A percentile compares a stretch with the other conserved stretches of the same genome.
These are phyloP conservation scores for Tiliacea aurago DNA, from an alignment of 2,888 invertebrate species.

Conservation along the genomic window DNA sequence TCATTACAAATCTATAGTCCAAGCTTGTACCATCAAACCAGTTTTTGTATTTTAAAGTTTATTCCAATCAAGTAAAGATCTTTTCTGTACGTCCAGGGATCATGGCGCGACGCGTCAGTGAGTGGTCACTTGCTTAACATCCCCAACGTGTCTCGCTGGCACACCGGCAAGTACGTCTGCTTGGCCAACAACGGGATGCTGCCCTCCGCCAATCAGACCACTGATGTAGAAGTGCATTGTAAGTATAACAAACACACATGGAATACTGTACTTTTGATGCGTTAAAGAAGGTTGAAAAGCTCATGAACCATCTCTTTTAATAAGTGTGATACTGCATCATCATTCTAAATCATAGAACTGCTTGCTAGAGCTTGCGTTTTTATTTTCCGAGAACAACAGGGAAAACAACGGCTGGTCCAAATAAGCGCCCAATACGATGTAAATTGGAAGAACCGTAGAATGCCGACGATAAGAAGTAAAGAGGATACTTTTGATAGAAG, in stretches of 20 bases:
- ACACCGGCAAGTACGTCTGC: slow-evolving; percentile 94
- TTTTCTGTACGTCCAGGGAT: slow-evolving; percentile 75
- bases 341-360: not conserved
- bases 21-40: no score
- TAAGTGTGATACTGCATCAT: not conserved
- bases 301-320: not conserved
- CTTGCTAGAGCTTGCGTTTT: not conserved
- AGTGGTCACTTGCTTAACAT: slow-evolving; percentile 95
- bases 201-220: slow-evolving; percentile 95
- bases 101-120: slow-evolving; percentile 92
- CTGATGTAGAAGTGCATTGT: slow-evolving; percentile 97
- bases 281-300: not conserved
- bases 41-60: no score
- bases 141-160: slow-evolving; percentile 92
- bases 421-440: not conserved
- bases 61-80: fast-evolving
- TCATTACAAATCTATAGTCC: no score
- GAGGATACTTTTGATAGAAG: not conserved
- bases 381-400: not conserved
- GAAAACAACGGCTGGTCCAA: not conserved
- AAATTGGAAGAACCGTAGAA: not conserved
- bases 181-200: slow-evolving; percentile 96
- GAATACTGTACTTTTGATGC: not conserved
- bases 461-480: not conserved
- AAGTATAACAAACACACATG: slow-evolving; percentile 84